A percentile compares a stretch with the other conserved stretches of the same genome.
Conservation (phyloP, 2,888 invertebrate species). For the Scelioninae gen. 2 region DNA sequence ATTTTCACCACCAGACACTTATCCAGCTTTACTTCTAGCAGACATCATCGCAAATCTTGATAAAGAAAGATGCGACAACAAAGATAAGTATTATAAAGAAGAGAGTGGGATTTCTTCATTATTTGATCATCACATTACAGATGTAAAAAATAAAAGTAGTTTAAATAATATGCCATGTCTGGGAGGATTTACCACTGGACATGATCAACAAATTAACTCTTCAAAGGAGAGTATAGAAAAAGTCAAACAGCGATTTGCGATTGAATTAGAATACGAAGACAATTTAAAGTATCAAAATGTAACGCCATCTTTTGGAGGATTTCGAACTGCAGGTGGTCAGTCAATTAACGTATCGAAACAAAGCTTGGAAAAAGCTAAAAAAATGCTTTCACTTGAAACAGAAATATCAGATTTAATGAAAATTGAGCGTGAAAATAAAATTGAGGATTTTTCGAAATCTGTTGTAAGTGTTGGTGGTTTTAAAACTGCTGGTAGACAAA, state of each 20-base stretch:
- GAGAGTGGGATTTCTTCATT: not conserved
- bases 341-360: slow-evolving; percentile 64
- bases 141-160: no score
- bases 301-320: slow-evolving; percentile 47
- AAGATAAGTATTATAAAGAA: not conserved
- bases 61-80: not conserved
- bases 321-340: slow-evolving; percentile 63
- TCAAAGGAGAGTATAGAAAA: slow-evolving; percentile 70
- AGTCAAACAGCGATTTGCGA: slow-evolving; percentile 4
- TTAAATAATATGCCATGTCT: slow-evolving; percentile 1
- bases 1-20: slow-evolving; percentile 22
- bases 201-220: slow-evolving; percentile 59
- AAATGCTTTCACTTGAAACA: not conserved
- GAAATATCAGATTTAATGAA: not conserved
- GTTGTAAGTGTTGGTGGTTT: not conserved
- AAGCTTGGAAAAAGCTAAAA: slow-evolving; percentile 71
- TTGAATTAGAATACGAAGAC: no score
- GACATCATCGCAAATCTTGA: slow-evolving; percentile 1
- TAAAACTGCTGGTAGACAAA: slow-evolving; percentile 62
- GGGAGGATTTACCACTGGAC: slow-evolving; percentile 62
- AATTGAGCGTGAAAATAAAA: no score
- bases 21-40: not conserved
- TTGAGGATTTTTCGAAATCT: no score
- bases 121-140: no score
- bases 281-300: not conserved